Evolutionary conservation across 2,113 vertebrate species (phyloP), one percentile per base, ranked within the genome.

Genomic region (Alaudala cheleensis): DNA sequence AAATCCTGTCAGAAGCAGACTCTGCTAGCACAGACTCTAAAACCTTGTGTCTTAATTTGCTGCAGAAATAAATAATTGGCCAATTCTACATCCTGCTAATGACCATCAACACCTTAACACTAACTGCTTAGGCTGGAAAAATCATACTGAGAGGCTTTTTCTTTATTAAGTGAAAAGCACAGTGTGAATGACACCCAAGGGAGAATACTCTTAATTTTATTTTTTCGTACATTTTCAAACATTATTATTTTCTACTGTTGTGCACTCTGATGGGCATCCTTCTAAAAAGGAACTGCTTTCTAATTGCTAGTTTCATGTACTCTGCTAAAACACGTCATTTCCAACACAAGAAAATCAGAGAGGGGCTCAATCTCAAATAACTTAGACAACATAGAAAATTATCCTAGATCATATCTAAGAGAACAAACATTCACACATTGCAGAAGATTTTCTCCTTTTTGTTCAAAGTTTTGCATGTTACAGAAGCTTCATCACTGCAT

Each of bases 31-130:
- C 40, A 93, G 65, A 45, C 28, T 89, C 39, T 67, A 61, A 96
- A 93, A 76, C 24, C 37, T 81, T 95, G 39, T 39, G 33, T 67
- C 29, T 93, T 94, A 78, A 97, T 96, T 97, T 93, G 61, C 78
- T 79, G 91, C 61, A 96, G 91, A 96, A 95, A 91, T 93, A 92
- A 88, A 93, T 95, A 95, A 96, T 90, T 97, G 94, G 91, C 64
- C 83, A 81, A 61, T 44, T 92, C 62, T 83, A 93, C 64, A 95
- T 91, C 87, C 53, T 73, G 83, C 53, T 93, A 95, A 95, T 91
- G 56, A 93, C 80, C 86, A 96, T 93, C 79, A 92, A 90, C 74
- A 86, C 92, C 82, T 92, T 86, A 95, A 92, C 89, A 81, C 81
- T 72, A 51, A 76, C 71, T 92, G 88, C 81, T 80, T 61, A 81